A percentile compares a stretch with the other conserved stretches of the same genome.
Evolutionary conservation across 2,113 vertebrate species (phyloP).

Genomic region (Bubo bubo): DNA sequence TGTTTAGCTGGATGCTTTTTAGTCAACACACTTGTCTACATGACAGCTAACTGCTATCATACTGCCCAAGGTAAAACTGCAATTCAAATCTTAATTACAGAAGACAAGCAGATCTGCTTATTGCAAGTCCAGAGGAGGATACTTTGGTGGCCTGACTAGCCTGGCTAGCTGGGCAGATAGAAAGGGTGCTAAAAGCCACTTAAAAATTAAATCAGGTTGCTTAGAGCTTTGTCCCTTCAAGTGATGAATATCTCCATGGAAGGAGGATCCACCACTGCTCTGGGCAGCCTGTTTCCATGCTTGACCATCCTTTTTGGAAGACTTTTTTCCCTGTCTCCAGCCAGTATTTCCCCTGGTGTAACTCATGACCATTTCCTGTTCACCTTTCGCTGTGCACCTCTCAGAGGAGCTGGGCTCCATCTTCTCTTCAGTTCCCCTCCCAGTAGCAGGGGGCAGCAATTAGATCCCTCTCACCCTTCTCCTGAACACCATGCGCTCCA

Average conservation of each 20-base stretch:
- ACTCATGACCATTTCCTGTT: neutral
- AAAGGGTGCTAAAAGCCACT: neutral
- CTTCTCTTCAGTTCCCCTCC: neutral
- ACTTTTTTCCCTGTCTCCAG: neutral
- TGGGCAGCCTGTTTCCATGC: neutral
- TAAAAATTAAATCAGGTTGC: neutral
- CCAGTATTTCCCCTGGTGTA: neutral
- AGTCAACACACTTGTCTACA: neutral
- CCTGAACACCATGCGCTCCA: rapidly evolving
- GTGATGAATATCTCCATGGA: neutral
- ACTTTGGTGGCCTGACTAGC: neutral
- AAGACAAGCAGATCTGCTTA: neutral
- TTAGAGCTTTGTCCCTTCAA: neutral
- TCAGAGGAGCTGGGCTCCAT: neutral
- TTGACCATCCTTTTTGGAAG: neutral
- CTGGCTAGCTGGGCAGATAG: neutral
- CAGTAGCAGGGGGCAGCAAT: neutral
- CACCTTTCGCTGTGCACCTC: neutral
- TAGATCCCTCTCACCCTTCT: neutral
- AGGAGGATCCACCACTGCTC: neutral
- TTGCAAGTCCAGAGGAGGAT: neutral
- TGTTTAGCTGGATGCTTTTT: neutral
- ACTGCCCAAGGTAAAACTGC: neutral
- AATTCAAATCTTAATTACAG: conserved; percentile 2
- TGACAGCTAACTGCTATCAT: neutral